Percentiles rank a stretch among this genome's conserved stretches.
Evolutionary conservation across 1,140 invertebrate genomes (phyloP).

Genomic region (Neomicropteryx cornuta): DNA sequence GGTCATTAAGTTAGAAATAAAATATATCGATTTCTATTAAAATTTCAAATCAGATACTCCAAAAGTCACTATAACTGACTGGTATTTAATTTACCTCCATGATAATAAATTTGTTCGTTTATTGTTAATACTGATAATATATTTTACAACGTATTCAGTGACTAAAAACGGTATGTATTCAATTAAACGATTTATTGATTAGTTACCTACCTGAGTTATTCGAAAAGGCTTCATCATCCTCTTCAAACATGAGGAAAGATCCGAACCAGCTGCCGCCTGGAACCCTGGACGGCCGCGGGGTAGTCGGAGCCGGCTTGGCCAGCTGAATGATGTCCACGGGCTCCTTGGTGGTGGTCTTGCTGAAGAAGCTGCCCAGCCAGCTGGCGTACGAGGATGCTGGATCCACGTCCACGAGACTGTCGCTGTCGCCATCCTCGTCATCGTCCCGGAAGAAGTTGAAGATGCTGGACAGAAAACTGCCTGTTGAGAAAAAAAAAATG

Average conservation of each 20-base stretch:
- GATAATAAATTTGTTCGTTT: too few relatives aligned
- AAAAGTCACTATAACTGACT: too few relatives aligned
- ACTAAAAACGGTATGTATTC: not conserved
- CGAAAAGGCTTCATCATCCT: conserved; percentile 21
- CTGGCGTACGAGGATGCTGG: too few relatives aligned
- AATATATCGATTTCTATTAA: too few relatives aligned
- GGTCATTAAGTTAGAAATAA: too few relatives aligned
- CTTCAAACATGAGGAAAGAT: conserved; percentile 26
- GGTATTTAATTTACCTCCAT: too few relatives aligned
- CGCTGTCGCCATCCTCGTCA: conserved; percentile 25
- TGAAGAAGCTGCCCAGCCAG: not conserved
- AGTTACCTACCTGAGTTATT: conserved; percentile 10
- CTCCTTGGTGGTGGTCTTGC: conserved; percentile 12
- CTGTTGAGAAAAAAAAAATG: too few relatives aligned
- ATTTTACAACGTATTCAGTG: not conserved
- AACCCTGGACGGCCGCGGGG: conserved; percentile 12
- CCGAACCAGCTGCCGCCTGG: conserved; percentile 29
- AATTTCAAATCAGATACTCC: too few relatives aligned
- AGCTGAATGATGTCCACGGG: conserved; percentile 8
- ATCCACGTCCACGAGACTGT: too few relatives aligned
- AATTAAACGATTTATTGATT: conserved; percentile 1
- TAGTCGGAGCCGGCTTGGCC: conserved; percentile 8
- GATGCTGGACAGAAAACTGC: too few relatives aligned
- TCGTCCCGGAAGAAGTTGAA: conserved; percentile 26
- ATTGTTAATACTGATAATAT: not conserved